These are phyloP conservation scores for Solen grandis DNA, from an alignment of 1,140 invertebrate species.

Conservation along the genomic window DNA sequence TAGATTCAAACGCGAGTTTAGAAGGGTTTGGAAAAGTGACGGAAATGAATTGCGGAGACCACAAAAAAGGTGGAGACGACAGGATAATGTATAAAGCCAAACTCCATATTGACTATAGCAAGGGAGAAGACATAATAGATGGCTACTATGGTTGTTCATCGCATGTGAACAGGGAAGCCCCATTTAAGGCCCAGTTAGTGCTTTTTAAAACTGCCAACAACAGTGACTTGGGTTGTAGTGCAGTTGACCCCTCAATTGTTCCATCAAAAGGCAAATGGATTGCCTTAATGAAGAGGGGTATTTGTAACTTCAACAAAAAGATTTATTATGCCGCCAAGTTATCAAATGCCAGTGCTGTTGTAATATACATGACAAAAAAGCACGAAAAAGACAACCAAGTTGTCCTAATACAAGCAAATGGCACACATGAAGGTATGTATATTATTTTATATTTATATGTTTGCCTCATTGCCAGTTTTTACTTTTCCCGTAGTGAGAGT, in stretches of 20 bases:
- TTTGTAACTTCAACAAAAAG: constrained; percentile 47
- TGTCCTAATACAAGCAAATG: neutral
- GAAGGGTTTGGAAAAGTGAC: too few relatives aligned
- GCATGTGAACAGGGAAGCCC: too few relatives aligned
- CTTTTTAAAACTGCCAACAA: constrained; percentile 11
- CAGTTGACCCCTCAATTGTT: constrained; percentile 12
- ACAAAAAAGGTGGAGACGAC: too few relatives aligned
- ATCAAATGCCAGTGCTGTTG: constrained; percentile 47
- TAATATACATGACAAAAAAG: constrained; percentile 43
- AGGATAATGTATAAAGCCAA: too few relatives aligned
- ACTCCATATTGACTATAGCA: too few relatives aligned
- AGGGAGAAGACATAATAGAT: too few relatives aligned
- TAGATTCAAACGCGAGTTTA: too few relatives aligned
- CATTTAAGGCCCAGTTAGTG: constrained; percentile 20
- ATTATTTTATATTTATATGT: neutral
- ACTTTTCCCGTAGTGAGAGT: neutral
- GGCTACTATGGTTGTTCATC: too few relatives aligned
- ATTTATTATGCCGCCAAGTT: constrained; percentile 25
- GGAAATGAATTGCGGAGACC: too few relatives aligned
- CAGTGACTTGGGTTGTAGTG: constrained; percentile 35
- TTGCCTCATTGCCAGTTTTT: neutral
- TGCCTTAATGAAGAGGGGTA: constrained; percentile 49
- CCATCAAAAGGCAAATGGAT: constrained; percentile 39
- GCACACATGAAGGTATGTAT: constrained; percentile 19
- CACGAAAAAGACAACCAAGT: too few relatives aligned